Conservation (phyloP, 2,888 invertebrate genomes). For the Zele albiditarsus region DNA sequence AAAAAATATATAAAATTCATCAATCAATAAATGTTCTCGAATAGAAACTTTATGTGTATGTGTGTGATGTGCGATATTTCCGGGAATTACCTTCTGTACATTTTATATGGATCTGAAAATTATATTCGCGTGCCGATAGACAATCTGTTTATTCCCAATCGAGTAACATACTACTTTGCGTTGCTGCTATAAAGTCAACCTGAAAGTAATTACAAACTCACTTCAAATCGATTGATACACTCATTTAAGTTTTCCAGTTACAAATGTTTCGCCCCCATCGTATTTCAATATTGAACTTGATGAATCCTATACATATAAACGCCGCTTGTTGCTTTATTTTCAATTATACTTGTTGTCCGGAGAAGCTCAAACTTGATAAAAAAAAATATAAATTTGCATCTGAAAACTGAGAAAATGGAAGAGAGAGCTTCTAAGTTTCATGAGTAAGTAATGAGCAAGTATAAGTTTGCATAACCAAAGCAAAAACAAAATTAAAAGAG, state of each 20-base stretch:
- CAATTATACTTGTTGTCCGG: background rate
- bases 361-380: too few species aligned
- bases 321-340: background rate
- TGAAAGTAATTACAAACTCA: background rate
- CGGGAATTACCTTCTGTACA: too few species aligned
- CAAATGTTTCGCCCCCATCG: background rate
- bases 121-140: background rate
- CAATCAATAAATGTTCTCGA: background rate
- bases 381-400: too few species aligned
- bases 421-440: background rate
- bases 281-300: background rate
- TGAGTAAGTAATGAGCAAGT: background rate
- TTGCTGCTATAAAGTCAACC: background rate
- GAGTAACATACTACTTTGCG: background rate
- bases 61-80: too few species aligned
- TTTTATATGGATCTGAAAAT: too few species aligned
- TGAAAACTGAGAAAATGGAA: background rate
- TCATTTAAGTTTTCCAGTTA: slow-evolving; percentile 7
- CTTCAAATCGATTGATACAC: background rate
- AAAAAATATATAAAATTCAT: background rate
- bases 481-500: background rate
- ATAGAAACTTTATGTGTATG: too few species aligned
- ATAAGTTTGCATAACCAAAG: background rate
- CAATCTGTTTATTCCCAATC: background rate
- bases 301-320: background rate